Conservation (phyloP, 2,797 vertebrate species). For the Neosilurus mollespiculum region DNA sequence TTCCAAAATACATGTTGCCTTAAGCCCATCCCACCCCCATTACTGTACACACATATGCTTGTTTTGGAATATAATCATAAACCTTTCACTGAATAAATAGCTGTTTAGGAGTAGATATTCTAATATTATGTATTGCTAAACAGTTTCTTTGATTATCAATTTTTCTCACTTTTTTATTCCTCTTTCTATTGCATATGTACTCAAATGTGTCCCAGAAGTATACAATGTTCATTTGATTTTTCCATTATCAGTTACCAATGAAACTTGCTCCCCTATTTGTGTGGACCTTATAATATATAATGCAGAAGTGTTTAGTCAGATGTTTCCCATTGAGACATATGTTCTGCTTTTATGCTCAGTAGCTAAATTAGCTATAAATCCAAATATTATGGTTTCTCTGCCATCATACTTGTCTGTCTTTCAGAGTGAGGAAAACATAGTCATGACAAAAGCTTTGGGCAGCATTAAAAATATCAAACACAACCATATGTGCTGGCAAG, state of each 20-base stretch:
- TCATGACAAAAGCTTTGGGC: slow-evolving; percentile 89
- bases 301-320: neutral
- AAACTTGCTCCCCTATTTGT: neutral
- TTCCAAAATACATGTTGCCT: slow-evolving; percentile 20
- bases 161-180: neutral
- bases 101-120: neutral
- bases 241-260: neutral
- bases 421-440: slow-evolving; percentile 91
- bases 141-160: neutral
- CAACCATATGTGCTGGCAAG: slow-evolving; percentile 94
- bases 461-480: slow-evolving; percentile 85
- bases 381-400: slow-evolving; percentile 44
- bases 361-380: neutral
- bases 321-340: neutral
- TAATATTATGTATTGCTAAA: neutral
- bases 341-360: neutral
- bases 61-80: slow-evolving; percentile 1
- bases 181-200: neutral
- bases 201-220: neutral
- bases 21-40: neutral
- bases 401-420: slow-evolving; percentile 31
- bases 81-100: neutral
- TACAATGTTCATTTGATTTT: neutral
- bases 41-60: slow-evolving; percentile 22
- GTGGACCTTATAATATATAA: neutral